phyloP scores from a whole-genome alignment of 2,888 invertebrate species.

The Spialia ferax region DNA sequence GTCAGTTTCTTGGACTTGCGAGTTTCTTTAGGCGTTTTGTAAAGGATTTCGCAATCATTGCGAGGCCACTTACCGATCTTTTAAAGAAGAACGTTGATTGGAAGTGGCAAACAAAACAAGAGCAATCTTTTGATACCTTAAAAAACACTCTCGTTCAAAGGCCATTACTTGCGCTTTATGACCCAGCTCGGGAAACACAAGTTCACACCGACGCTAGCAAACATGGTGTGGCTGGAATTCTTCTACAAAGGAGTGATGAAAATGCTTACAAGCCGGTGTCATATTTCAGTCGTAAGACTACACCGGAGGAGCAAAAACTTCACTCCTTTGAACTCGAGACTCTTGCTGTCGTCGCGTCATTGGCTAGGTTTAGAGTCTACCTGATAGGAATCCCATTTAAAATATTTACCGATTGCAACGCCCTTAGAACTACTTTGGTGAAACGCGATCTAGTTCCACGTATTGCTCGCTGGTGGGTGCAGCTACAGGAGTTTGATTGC shows the following conservation, averaged over 20 bases:
- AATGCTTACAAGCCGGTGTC: background rate
- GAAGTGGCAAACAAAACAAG: background rate
- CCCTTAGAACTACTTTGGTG: background rate
- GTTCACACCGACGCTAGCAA: background rate
- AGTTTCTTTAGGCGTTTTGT: background rate
- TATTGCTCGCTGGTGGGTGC: constrained; percentile 2
- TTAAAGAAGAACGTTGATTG: background rate
- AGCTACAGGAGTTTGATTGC: background rate
- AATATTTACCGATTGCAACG: background rate
- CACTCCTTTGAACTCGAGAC: constrained; percentile 4
- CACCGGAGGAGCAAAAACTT: background rate
- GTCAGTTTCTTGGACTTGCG: background rate
- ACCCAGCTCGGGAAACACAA: background rate
- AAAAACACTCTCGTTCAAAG: background rate
- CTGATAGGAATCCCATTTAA: constrained; percentile 1
- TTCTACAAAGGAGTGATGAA: constrained; percentile 3
- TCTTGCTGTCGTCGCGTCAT: background rate
- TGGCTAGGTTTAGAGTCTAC: background rate
- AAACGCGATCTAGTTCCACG: background rate
- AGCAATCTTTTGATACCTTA: background rate
- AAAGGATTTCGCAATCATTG: background rate
- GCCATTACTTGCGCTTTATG: background rate
- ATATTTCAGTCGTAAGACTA: constrained; percentile 3
- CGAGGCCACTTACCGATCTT: constrained; percentile 1
- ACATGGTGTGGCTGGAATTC: background rate